Conservation (phyloP, 1,140 invertebrate species). For the Diabrotica undecimpunctata region DNA sequence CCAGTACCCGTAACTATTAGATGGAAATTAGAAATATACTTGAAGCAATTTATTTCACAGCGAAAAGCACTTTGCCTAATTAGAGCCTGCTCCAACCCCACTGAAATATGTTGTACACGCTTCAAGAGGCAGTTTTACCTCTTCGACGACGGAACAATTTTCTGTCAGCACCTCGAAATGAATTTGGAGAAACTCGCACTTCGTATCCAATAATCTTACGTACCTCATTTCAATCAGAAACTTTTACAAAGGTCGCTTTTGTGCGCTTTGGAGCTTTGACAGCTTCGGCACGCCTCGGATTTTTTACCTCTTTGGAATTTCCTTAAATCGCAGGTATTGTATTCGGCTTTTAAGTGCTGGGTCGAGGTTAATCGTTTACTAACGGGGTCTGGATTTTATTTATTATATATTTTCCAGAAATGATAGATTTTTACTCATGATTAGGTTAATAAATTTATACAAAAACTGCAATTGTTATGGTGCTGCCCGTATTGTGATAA, state of each 20-base stretch:
- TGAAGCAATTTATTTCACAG: conserved; percentile 9
- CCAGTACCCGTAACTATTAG: too few relatives aligned
- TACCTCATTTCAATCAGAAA: conserved; percentile 9
- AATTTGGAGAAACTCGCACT: conserved; percentile 10
- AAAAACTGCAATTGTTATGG: too few relatives aligned
- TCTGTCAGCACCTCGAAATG: conserved; percentile 9
- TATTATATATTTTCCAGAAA: neutral
- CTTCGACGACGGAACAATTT: conserved; percentile 6
- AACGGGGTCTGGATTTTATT: neutral
- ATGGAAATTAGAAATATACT: conserved; percentile 7
- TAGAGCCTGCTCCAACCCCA: neutral
- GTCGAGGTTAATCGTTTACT: neutral
- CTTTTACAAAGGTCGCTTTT: conserved; percentile 5
- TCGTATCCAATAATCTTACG: conserved; percentile 4
- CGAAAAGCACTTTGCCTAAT: conserved; percentile 15
- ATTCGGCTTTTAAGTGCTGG: neutral
- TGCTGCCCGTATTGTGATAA: too few relatives aligned
- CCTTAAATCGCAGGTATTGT: neutral
- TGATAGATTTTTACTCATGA: neutral
- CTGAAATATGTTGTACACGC: conserved; percentile 10
- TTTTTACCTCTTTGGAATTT: too few relatives aligned
- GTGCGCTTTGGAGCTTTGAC: neutral
- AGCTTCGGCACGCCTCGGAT: neutral
- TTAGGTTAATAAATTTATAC: neutral
- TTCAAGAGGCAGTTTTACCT: neutral